Conservation (phyloP, 2,113 vertebrate genomes). For the Sylvietta virens region DNA sequence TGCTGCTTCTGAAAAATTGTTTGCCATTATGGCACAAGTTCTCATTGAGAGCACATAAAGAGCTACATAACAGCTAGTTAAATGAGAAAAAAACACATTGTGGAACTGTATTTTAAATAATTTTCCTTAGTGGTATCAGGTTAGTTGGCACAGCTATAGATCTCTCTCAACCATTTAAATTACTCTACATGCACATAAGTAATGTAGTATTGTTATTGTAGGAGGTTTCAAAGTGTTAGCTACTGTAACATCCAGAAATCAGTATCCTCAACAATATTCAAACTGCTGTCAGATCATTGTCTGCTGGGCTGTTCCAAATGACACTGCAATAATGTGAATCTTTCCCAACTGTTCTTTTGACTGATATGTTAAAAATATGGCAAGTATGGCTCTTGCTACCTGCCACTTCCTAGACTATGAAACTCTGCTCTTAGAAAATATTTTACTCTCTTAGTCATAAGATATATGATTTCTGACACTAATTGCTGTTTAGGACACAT, state of each 20-base stretch:
- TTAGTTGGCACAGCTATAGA: neutral
- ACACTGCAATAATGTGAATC: neutral
- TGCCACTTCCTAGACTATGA: neutral
- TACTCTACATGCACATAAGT: fast-evolving
- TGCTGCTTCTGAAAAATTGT: neutral
- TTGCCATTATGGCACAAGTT: neutral
- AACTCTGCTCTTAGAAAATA: neutral
- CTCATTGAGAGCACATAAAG: neutral
- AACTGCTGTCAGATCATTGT: neutral
- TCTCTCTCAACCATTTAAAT: neutral
- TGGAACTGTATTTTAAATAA: neutral
- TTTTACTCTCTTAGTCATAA: neutral
- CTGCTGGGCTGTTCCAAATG: neutral
- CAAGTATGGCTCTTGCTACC: neutral
- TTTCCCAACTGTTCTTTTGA: neutral
- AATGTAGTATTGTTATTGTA: neutral
- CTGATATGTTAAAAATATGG: neutral
- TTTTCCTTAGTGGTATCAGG: neutral
- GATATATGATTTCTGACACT: neutral
- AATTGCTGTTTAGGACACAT: neutral
- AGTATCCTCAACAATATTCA: neutral
- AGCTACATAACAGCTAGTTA: neutral
- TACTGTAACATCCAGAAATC: neutral
- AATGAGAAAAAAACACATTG: neutral
- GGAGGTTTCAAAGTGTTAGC: neutral